Percentiles rank a stretch among this genome's conserved stretches.
These are phyloP conservation scores for Trypoxylus dichotomus DNA, from an alignment of 1,140 invertebrate genomes.

Conservation along the genomic window DNA sequence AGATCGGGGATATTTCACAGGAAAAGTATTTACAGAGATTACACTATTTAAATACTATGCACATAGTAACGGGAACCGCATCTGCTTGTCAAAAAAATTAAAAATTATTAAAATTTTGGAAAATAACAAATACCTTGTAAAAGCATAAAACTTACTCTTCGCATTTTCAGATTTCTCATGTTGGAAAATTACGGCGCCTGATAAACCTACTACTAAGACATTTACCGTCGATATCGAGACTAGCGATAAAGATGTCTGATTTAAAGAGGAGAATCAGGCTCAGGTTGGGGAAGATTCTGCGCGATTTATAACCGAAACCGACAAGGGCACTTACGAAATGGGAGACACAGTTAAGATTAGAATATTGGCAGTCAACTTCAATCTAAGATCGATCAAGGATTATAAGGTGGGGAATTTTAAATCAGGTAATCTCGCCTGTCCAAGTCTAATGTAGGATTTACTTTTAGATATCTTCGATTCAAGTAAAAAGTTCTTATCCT, in stretches of 20 bases:
- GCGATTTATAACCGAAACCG: slow-evolving; percentile 52
- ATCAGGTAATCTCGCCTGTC: neutral
- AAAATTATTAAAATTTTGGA: too few relatives aligned
- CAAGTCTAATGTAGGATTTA: neutral
- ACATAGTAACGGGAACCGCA: too few relatives aligned
- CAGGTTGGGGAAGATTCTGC: neutral
- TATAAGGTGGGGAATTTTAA: slow-evolving; percentile 48
- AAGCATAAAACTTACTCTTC: too few relatives aligned
- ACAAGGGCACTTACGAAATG: slow-evolving; percentile 65
- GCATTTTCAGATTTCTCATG: slow-evolving; percentile 15
- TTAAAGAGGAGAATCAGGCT: neutral
- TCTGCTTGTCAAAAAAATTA: too few relatives aligned
- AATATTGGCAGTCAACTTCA: slow-evolving; percentile 56
- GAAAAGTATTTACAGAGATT: too few relatives aligned
- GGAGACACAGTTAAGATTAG: slow-evolving; percentile 62
- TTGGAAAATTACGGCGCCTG: neutral
- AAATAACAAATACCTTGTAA: too few relatives aligned
- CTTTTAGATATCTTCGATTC: slow-evolving; percentile 52
- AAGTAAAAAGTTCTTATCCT: slow-evolving; percentile 65
- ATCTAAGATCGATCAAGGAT: slow-evolving; percentile 56
- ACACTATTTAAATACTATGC: too few relatives aligned
- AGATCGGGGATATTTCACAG: too few relatives aligned
- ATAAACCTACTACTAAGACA: too few relatives aligned
- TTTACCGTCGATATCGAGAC: neutral
- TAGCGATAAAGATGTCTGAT: neutral